Percentiles rank a stretch among this genome's conserved stretches.
These are phyloP conservation scores for Pandemis heparana DNA, from an alignment of 2,888 invertebrate species.

Conservation along the genomic window DNA sequence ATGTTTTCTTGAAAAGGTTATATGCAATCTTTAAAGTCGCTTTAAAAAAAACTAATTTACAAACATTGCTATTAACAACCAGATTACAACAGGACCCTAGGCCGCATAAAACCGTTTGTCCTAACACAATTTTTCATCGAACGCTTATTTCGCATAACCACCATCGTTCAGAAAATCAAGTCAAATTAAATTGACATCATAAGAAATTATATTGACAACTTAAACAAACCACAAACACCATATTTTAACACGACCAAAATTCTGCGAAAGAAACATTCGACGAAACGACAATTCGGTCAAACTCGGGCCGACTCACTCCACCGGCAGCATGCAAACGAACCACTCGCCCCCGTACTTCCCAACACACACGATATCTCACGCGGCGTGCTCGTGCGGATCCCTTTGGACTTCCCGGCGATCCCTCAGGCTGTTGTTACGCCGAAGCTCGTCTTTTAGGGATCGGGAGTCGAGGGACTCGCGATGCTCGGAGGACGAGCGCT, in stretches of 20 bases:
- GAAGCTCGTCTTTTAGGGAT: slow-evolving; percentile 71
- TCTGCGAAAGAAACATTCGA: neutral
- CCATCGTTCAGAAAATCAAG: too few species aligned
- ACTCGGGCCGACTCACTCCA: neutral
- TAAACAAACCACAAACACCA: too few species aligned
- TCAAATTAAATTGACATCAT: too few species aligned
- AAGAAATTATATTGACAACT: too few species aligned
- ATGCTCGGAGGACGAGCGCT: slow-evolving; percentile 81
- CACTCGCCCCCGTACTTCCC: slow-evolving; percentile 12
- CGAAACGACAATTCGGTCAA: neutral
- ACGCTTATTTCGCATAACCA: neutral
- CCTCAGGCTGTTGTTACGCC: slow-evolving; percentile 76
- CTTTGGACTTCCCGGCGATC: slow-evolving; percentile 66
- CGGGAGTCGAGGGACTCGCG: slow-evolving; percentile 75
- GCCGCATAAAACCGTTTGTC: neutral
- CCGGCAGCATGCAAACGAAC: neutral
- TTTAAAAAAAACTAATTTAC: too few species aligned
- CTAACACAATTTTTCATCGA: neutral
- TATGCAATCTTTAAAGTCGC: too few species aligned
- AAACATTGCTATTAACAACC: neutral
- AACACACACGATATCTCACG: slow-evolving; percentile 60
- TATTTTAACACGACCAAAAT: neutral
- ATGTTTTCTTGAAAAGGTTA: too few species aligned
- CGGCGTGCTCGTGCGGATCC: slow-evolving; percentile 55
- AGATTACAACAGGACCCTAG: neutral